Conservation (phyloP, 2,888 invertebrate genomes). For the Melanargia galathea region DNA sequence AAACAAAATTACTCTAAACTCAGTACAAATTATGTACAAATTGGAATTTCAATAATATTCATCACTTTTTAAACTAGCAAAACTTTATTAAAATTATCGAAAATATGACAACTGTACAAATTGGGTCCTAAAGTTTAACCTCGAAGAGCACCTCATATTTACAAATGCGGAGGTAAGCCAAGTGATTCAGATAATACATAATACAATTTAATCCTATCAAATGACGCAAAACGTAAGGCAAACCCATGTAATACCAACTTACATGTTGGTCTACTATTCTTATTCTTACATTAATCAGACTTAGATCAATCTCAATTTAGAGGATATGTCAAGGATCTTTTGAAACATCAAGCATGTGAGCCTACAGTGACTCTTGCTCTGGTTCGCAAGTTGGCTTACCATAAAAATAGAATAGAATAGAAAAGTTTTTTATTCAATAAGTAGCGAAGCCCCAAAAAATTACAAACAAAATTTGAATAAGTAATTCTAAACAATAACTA, state of each 20-base stretch:
- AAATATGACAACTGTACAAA: neutral
- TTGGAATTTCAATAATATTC: neutral
- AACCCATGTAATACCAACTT: neutral
- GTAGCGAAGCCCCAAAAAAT: no score
- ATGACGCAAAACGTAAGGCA: neutral
- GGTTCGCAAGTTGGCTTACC: no score
- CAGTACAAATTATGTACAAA: no score
- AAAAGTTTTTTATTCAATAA: no score
- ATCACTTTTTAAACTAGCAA: neutral
- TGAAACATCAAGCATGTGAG: neutral
- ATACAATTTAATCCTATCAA: neutral
- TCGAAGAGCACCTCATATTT: neutral
- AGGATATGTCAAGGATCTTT: neutral
- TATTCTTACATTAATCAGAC: slow-evolving; percentile 7
- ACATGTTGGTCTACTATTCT: neutral
- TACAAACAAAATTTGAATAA: neutral
- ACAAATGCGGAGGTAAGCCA: neutral
- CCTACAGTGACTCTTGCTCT: no score
- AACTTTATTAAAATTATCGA: neutral
- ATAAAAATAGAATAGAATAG: no score
- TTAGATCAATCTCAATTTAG: neutral
- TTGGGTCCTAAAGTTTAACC: neutral
- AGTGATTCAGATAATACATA: slow-evolving; percentile 2
- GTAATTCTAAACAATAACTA: neutral
- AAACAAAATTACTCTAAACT: no score